Base-by-base conservation (phyloP, 1,140 invertebrate genomes). In the Monochamus saltuarius region DNA sequence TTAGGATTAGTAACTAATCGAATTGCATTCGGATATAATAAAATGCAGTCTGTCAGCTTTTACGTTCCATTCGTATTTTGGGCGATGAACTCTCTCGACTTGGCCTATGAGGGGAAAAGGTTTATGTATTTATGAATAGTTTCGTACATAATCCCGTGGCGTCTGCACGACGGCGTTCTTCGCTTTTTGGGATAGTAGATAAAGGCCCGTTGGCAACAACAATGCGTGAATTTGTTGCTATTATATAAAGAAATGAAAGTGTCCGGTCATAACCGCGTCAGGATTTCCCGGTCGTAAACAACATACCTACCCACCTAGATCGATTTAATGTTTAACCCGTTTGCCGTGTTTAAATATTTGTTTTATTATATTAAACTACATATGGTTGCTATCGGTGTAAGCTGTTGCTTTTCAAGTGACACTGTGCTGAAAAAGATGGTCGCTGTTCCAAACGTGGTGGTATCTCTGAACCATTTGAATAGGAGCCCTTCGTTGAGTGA, bases 401-500 rank as follows among this genome's bases (percentile, higher is more conserved):
- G 52, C 45, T 60, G 57, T 43, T 66, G 60, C 40, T 45, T 66
- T 39, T 40, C 16, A 11, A 52, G 16, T 35, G 36, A 45, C 1
- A 64, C 7, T 45, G 51, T 46, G 14, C 13, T 49, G 14, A 45
- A 47, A 17, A 56, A 38, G 16, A 49, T 46, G 40, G 56, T 46
- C 10, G 19, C 13, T 29, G 52, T 62, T 10, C 55, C 17, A 14
- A 57, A 61, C 53, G 45, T 61, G 57, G 11, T 52, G 38, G 8
- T 9, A 4, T 17, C 14, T 10, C 34, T 57, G 35, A 17, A 17
- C 16, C 34, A 50, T 11, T 19, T 68, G 22, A 49, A 29, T 9
- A 17, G 40, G 45, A 45, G 22, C 17, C 65, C 70, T 0, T 73
- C 70, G n/a, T 55, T 73, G 11, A 64, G 61, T 29, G 72, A 73